A percentile compares a stretch with the other conserved stretches of the same genome.
Evolutionary conservation across 92 coral and sea anemone genomes (phyloP).

Genomic region (Epizoanthus scotinus): DNA sequence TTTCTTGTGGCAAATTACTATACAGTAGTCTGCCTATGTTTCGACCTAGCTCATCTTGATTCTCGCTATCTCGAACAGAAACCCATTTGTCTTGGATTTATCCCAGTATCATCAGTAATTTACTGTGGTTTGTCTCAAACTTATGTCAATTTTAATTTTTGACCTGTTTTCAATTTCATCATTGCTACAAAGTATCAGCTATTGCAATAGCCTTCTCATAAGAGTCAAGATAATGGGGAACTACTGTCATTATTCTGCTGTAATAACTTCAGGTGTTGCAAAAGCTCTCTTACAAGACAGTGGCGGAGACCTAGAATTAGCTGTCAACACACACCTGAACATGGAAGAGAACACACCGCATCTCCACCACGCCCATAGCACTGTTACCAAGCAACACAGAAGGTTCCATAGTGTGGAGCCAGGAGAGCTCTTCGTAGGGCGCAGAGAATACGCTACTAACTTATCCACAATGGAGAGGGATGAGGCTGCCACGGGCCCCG

Average conservation of each 20-base stretch:
- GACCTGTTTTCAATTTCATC: no score
- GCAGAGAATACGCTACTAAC: slow-evolving; percentile 4
- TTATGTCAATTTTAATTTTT: no score
- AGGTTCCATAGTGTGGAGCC: not conserved
- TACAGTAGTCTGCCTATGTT: no score
- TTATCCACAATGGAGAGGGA: slow-evolving; percentile 22
- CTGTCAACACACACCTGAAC: slow-evolving; percentile 78
- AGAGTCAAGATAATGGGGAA: no score
- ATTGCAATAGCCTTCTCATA: no score
- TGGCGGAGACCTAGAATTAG: slow-evolving; percentile 81
- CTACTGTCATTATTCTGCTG: not conserved
- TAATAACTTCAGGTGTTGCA: slow-evolving; percentile 63
- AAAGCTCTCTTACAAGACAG: slow-evolving; percentile 72
- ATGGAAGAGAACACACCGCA: slow-evolving; percentile 77
- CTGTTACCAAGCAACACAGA: slow-evolving; percentile 35
- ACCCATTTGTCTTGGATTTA: no score
- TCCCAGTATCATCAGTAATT: no score
- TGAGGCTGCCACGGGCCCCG: slow-evolving; percentile 54
- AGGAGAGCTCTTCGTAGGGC: slow-evolving; percentile 10
- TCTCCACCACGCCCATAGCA: slow-evolving; percentile 45
- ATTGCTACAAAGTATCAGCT: no score
- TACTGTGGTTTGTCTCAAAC: no score
- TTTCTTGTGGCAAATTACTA: no score
- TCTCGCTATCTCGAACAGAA: no score
- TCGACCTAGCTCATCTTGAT: no score